Evolutionary conservation across 1,140 invertebrate genomes (phyloP), one percentile per base, ranked within the genome.

Genomic region (Capitella teleta): DNA sequence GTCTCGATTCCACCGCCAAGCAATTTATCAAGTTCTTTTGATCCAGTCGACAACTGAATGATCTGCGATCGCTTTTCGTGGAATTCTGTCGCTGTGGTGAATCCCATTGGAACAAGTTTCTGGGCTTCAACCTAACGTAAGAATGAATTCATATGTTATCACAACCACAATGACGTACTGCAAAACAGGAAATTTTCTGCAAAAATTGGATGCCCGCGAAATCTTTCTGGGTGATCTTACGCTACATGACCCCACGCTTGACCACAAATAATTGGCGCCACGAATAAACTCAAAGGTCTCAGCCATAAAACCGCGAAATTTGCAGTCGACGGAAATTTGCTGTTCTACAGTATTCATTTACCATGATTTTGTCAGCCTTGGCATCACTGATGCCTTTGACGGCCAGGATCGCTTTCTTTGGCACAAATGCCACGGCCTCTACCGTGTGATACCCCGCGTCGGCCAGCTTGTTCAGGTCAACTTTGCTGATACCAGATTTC

Each of bases 361-460:
- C 79, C 47, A 94, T 61, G 53, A 99, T 84, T 77, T 97, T 97
- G 57, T 98, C 95, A 23, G 90, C 94, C 73, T 99, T 98, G 10
- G 83, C 84, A 68, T 98, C 95, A 51, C 89, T 94, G 43, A 99
- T 92, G 2, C 96, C 96, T 76, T 97, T 97, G 18, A 99, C 90
- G 5, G 79, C 68, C 8, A 94, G 67, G 0, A 99, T 69, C 61
- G 81, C 78, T 70, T 96, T 97, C 63, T 92, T 95, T 0, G 93
- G 87, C 2, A 90, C 82, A 77, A 86, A 97, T 5, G 93, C 93
- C 19, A 99, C 81, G 1, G 93, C 80, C 72, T 98, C 94, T 0
- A 98, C 86, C 0, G 96, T 98, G 60, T 92, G 81, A 62, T 83
- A 93, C 12, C 94, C 95, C 52, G 83, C 83, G 65, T 97, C 91